Percentiles rank a stretch among this genome's conserved stretches.
These are phyloP conservation scores for Rhea americana DNA, from an alignment of 2,113 vertebrate genomes.

Conservation along the genomic window DNA sequence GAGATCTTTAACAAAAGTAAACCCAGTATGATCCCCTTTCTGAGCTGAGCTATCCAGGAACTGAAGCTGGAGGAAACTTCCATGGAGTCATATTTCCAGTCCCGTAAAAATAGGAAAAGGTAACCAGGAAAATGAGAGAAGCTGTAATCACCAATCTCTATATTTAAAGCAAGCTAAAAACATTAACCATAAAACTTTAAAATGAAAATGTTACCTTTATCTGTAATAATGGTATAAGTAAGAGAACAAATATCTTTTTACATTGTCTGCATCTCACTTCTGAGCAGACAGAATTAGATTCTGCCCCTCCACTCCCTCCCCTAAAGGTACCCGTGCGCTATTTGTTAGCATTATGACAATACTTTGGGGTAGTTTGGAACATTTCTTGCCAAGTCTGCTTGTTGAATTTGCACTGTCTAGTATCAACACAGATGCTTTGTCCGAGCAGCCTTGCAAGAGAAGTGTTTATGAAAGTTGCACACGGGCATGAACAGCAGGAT, in stretches of 20 bases:
- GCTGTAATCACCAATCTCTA: rapidly evolving
- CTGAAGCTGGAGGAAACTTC: constrained; percentile 23
- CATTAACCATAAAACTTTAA: not conserved
- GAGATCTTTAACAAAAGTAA: not conserved
- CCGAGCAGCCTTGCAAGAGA: not conserved
- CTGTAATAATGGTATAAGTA: not conserved
- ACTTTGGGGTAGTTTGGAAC: not conserved
- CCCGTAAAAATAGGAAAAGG: not conserved
- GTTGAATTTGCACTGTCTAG: not conserved
- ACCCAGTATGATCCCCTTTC: not conserved
- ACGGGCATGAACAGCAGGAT: not conserved
- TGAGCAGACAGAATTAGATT: not conserved
- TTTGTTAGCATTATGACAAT: not conserved
- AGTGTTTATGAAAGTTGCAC: not conserved
- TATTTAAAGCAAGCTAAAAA: not conserved
- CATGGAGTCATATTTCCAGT: not conserved
- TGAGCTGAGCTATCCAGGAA: not conserved
- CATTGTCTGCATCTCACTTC: not conserved
- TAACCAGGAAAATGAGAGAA: not conserved
- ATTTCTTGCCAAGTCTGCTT: not conserved
- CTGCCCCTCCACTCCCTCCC: not conserved
- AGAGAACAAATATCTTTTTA: not conserved
- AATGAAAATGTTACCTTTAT: not conserved
- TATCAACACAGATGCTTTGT: not conserved
- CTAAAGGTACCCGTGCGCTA: not conserved